These are phyloP conservation scores for Protodeltote pygarga DNA, from an alignment of 2,888 invertebrate genomes.

Conservation along the genomic window DNA sequence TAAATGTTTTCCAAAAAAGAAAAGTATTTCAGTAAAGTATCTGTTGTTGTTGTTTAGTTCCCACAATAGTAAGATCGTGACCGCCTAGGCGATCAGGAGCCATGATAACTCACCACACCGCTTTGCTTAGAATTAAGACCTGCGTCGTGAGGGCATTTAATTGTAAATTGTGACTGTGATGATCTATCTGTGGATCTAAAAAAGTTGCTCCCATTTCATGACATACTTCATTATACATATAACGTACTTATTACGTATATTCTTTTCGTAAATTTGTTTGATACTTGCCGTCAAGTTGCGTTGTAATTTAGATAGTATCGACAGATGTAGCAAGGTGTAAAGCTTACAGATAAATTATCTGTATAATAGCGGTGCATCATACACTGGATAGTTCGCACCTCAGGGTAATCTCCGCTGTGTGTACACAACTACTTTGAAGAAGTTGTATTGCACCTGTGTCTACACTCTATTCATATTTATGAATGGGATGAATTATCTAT, in stretches of 20 bases:
- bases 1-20: constrained; percentile 29
- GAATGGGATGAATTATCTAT: constrained; percentile 39
- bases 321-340: constrained; percentile 5
- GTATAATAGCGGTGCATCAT: constrained; percentile 45
- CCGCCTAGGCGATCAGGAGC: constrained; percentile 71
- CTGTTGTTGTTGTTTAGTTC: constrained; percentile 65
- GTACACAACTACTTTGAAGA: constrained; percentile 36
- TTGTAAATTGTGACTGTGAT: constrained; percentile 70
- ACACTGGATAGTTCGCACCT: constrained; percentile 48
- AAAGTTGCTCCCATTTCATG: constrained; percentile 37
- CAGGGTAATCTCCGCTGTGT: constrained; percentile 37
- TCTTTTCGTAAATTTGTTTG: not conserved
- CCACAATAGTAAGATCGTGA: constrained; percentile 80
- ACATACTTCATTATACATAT: constrained; percentile 14
- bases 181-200: constrained; percentile 59
- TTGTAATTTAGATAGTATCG: constrained; percentile 14
- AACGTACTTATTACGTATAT: not conserved
- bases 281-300: not conserved
- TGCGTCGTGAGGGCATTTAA: constrained; percentile 71
- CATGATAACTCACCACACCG: constrained; percentile 69
- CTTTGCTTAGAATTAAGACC: constrained; percentile 61
- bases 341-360: constrained; percentile 33
- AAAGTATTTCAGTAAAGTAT: constrained; percentile 51
- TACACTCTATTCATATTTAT: constrained; percentile 41
- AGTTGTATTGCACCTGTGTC: constrained; percentile 49